These are phyloP conservation scores for Micropterix aruncella DNA, from an alignment of 2,888 invertebrate genomes.

Conservation along the genomic window DNA sequence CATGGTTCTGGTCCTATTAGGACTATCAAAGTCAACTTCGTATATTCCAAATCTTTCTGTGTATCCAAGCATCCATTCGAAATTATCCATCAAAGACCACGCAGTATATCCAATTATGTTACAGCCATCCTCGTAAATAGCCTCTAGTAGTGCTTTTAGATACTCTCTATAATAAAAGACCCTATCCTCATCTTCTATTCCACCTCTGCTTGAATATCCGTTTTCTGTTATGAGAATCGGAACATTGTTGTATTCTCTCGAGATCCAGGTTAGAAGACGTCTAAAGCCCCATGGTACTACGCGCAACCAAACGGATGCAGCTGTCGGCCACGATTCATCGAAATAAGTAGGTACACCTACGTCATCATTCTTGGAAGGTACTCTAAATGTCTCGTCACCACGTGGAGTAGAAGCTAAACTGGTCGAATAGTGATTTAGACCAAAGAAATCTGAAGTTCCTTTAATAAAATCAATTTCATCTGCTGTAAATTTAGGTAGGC, in stretches of 20 bases:
- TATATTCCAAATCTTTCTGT: background rate
- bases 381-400: background rate
- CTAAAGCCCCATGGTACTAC: background rate
- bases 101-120: background rate
- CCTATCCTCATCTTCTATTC: background rate
- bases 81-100: background rate
- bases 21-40: background rate
- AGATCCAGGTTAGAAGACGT: background rate
- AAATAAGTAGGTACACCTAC: background rate
- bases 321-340: background rate
- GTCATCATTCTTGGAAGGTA: background rate
- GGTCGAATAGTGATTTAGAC: background rate
- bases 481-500: slow-evolving; percentile 20
- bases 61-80: background rate
- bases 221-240: background rate
- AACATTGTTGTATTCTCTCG: background rate
- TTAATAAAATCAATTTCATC: slow-evolving; percentile 13
- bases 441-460: background rate
- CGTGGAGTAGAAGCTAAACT: background rate
- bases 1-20: background rate
- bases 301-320: background rate
- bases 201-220: background rate
- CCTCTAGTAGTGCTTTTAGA: background rate
- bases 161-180: background rate
- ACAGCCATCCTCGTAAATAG: background rate